Conservation (phyloP, 2,797 vertebrate genomes). For the Dryobates pubescens region DNA sequence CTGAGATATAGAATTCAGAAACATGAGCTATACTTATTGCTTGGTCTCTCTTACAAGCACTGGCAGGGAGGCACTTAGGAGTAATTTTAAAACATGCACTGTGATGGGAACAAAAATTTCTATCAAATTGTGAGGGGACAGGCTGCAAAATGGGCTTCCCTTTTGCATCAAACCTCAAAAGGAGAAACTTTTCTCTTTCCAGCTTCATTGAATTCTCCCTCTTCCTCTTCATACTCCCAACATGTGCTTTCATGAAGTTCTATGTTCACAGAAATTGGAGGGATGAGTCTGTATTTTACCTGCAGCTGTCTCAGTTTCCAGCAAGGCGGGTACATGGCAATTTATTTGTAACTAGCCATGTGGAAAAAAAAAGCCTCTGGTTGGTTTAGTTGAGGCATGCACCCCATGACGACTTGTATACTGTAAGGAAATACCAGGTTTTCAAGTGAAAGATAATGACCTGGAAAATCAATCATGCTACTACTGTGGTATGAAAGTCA, state of each 20-base stretch:
- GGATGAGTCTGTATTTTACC: neutral
- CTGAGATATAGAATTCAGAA: neutral
- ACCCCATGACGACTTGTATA: neutral
- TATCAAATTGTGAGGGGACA: neutral
- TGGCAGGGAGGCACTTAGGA: neutral
- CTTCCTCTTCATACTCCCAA: neutral
- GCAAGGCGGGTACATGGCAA: neutral
- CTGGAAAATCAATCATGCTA: neutral
- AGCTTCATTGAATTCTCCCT: neutral
- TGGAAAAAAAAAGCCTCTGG: neutral
- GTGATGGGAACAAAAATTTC: neutral
- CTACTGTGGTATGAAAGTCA: neutral
- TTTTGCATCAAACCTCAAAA: neutral
- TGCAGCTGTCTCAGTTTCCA: neutral
- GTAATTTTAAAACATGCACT: neutral
- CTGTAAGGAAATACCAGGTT: neutral
- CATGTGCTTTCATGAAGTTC: fast-evolving
- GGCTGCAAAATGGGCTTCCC: neutral
- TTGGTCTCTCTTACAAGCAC: neutral
- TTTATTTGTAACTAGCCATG: neutral
- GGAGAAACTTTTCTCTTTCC: neutral
- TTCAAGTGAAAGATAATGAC: neutral
- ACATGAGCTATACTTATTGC: fast-evolving
- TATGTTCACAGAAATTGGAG: neutral
- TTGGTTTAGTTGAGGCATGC: neutral